phyloP scores from a whole-genome alignment of 2,888 invertebrate genomes.

The Apamea sordens region DNA sequence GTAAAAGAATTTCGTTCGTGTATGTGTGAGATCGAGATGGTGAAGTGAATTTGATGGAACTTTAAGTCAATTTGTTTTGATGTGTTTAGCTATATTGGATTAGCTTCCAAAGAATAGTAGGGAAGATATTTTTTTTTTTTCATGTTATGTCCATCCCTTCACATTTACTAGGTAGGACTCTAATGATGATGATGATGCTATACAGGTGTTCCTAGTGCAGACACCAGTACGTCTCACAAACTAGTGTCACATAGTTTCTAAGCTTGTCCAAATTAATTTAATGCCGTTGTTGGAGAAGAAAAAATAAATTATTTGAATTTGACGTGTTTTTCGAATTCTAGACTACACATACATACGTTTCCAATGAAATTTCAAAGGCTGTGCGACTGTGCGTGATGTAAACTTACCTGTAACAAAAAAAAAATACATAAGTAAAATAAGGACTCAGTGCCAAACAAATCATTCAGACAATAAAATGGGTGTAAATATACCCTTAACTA shows the following conservation, averaged over 20 bases:
- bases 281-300: too few species aligned
- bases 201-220: too few species aligned
- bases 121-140: too few species aligned
- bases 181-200: too few species aligned
- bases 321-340: background rate
- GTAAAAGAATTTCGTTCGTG: slow-evolving; percentile 51
- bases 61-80: slow-evolving; percentile 33
- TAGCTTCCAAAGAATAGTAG: background rate
- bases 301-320: too few species aligned
- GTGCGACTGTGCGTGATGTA: background rate
- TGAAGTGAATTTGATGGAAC: slow-evolving; percentile 33
- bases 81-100: background rate
- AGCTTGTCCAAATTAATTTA: too few species aligned
- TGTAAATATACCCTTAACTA: background rate
- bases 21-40: slow-evolving; percentile 22
- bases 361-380: background rate
- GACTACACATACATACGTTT: slow-evolving; percentile 21
- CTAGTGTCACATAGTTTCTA: too few species aligned
- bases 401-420: slow-evolving; percentile 57
- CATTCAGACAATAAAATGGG: background rate
- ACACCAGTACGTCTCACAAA: too few species aligned
- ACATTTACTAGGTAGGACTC: too few species aligned
- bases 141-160: too few species aligned
- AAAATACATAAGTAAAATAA: slow-evolving; percentile 20
- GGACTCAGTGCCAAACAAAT: background rate